Percentiles rank a stretch among this genome's conserved stretches.
These are phyloP conservation scores for Mellilla xanthometata DNA, from an alignment of 2,888 invertebrate genomes.

Conservation along the genomic window DNA sequence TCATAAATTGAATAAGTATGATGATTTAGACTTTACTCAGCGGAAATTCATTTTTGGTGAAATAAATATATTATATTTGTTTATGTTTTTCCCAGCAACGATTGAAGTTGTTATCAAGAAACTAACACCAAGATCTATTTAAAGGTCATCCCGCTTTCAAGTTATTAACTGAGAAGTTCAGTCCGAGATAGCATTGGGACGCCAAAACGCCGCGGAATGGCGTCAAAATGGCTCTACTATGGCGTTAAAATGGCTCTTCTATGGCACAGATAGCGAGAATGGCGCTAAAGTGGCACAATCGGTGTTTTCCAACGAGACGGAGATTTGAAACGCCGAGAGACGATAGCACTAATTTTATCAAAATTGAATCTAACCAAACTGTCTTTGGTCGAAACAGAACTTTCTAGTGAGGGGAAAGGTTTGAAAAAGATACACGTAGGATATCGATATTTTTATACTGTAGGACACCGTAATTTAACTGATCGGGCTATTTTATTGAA, in stretches of 20 bases:
- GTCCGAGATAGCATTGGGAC: conserved; percentile 16
- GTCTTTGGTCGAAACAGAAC: no score
- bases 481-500: no score
- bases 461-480: no score
- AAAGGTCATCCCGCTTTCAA: conserved; percentile 5
- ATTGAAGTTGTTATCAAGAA: no score
- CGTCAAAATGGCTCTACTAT: conserved; percentile 9
- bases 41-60: no score
- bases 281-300: conserved; percentile 20
- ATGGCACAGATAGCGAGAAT: conserved; percentile 18
- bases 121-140: no score
- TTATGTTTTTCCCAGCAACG: no score
- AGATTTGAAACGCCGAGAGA: conserved; percentile 21
- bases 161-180: conserved; percentile 18
- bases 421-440: background rate
- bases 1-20: no score
- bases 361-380: conserved; percentile 33
- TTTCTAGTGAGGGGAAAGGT: conserved; percentile 19
- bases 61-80: no score
- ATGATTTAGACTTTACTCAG: no score
- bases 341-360: conserved; percentile 33
- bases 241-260: no score
- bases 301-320: conserved; percentile 19
- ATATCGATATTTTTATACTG: conserved; percentile 11
- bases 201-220: conserved; percentile 13